Conservation (phyloP, 2,113 vertebrate genomes). For the Rhipidura dahli region DNA sequence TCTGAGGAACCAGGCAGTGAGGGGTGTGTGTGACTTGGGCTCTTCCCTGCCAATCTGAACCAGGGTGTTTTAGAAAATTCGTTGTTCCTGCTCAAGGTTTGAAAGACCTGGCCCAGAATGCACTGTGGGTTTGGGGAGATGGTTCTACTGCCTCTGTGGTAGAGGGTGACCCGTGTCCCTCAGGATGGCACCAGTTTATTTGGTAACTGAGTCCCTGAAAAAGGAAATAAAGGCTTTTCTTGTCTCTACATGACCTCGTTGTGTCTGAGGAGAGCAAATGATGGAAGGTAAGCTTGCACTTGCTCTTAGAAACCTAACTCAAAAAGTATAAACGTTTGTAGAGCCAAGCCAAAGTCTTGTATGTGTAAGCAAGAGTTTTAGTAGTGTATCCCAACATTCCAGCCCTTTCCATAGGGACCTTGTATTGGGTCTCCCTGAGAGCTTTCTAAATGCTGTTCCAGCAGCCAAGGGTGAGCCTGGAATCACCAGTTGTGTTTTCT, state of each 20-base stretch:
- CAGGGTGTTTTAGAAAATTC: background rate
- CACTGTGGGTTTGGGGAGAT: background rate
- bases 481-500: background rate
- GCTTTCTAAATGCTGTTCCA: background rate
- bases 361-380: background rate
- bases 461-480: background rate
- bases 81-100: background rate
- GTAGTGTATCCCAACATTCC: background rate
- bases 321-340: background rate
- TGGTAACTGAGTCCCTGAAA: background rate
- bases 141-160: accelerated
- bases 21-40: background rate
- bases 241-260: background rate
- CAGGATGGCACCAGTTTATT: background rate
- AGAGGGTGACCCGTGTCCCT: background rate
- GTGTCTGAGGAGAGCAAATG: background rate
- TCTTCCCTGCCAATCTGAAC: background rate
- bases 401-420: background rate
- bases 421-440: background rate
- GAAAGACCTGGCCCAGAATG: background rate
- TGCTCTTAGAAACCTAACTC: background rate
- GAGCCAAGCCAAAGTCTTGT: background rate
- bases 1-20: background rate
- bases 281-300: background rate
- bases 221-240: background rate